Percentiles rank a stretch among this genome's conserved stretches.
Conservation (phyloP, 2,113 vertebrate genomes). For the Eulemur macaco region DNA sequence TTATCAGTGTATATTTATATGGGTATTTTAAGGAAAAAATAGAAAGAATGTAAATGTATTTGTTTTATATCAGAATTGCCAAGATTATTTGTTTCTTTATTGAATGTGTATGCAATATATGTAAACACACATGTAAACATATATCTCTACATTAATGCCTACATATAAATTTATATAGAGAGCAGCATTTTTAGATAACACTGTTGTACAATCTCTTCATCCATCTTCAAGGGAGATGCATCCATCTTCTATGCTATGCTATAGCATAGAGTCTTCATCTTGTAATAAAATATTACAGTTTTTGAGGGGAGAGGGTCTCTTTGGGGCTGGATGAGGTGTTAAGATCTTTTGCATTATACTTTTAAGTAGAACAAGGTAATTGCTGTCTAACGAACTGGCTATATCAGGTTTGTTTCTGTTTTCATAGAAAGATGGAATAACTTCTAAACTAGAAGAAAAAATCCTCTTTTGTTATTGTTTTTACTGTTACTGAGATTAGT, state of each 20-base stretch:
- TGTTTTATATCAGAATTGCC: slow-evolving; percentile 60
- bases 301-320: neutral
- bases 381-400: neutral
- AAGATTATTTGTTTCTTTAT: neutral
- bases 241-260: neutral
- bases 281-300: neutral
- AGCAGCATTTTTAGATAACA: neutral
- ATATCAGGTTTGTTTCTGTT: neutral
- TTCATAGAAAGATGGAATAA: neutral
- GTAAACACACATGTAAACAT: neutral
- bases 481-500: slow-evolving; percentile 59
- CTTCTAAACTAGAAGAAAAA: neutral
- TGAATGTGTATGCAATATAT: neutral
- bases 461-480: neutral
- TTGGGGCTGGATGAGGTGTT: neutral
- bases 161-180: neutral
- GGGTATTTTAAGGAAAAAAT: slow-evolving; percentile 58
- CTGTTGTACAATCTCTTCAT: accelerated
- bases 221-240: neutral
- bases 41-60: slow-evolving; percentile 29
- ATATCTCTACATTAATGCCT: neutral
- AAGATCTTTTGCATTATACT: neutral
- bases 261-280: neutral
- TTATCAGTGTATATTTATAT: slow-evolving; percentile 69
- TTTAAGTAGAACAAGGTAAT: neutral